phyloP scores from a whole-genome alignment of 2,888 invertebrate species.

The Polydrusus pterygomalis region DNA sequence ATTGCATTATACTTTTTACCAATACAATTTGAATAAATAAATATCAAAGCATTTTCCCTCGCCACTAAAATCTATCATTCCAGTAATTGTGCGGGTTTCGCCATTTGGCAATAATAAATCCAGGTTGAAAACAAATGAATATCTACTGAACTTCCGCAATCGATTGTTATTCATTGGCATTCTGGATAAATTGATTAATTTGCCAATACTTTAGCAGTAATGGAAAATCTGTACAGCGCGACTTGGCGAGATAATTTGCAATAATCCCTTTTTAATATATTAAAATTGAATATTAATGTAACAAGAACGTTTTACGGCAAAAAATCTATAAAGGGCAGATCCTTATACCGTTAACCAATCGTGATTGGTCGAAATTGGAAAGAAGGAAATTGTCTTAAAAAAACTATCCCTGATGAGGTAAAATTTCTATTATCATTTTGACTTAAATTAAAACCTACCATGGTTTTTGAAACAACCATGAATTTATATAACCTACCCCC shows the following conservation, averaged over 20 bases:
- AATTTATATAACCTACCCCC: neutral
- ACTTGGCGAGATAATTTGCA: neutral
- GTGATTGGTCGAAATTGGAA: no score
- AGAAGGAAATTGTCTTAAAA: no score
- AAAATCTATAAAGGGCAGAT: neutral
- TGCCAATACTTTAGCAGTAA: slow-evolving; percentile 36
- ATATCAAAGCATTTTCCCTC: neutral
- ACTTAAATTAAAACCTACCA: no score
- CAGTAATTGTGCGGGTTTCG: slow-evolving; percentile 11
- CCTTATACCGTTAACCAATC: no score
- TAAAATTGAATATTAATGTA: neutral
- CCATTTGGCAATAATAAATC: slow-evolving; percentile 34
- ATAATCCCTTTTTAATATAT: neutral
- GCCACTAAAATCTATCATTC: slow-evolving; percentile 7
- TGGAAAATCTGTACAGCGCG: slow-evolving; percentile 17
- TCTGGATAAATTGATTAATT: slow-evolving; percentile 47
- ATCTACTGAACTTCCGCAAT: slow-evolving; percentile 43
- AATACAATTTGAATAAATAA: slow-evolving; percentile 2
- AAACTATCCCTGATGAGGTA: no score
- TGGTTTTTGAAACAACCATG: no score
- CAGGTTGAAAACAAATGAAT: slow-evolving; percentile 33
- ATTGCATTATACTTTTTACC: neutral
- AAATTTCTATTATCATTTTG: no score
- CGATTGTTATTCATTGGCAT: slow-evolving; percentile 42
- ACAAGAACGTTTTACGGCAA: neutral